phyloP scores from a whole-genome alignment of 1,140 invertebrate species.

The Hypsibius dujardini region DNA sequence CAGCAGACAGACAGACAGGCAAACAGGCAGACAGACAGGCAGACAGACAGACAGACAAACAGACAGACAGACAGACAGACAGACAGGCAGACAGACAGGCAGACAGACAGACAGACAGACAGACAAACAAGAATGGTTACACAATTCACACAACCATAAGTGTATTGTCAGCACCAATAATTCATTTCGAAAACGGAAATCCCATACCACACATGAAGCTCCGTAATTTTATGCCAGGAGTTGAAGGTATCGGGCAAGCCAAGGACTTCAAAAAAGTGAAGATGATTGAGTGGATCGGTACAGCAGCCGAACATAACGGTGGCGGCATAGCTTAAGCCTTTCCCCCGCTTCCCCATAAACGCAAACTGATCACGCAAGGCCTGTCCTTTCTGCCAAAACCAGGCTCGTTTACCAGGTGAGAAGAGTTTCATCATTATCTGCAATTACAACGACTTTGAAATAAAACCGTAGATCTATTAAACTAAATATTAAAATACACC shows the following conservation, averaged over 20 bases:
- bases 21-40: no score
- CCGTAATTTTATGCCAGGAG: constrained; percentile 24
- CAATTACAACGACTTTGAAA: not conserved
- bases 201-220: constrained; percentile 24
- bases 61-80: no score
- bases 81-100: no score
- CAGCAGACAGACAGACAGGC: no score
- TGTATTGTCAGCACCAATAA: not conserved
- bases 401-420: not conserved
- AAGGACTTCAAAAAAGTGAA: constrained; percentile 22
- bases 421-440: not conserved
- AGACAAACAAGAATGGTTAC: no score
- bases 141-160: no score
- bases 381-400: not conserved
- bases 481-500: no score
- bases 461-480: no score
- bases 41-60: no score
- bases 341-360: constrained; percentile 18
- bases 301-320: constrained; percentile 20
- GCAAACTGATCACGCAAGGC: not conserved
- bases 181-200: not conserved
- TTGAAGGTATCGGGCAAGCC: constrained; percentile 24
- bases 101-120: no score
- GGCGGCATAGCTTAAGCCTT: constrained; percentile 18
- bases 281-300: constrained; percentile 8